Conservation (phyloP, 1,140 invertebrate genomes). For the Aricia agestis region DNA sequence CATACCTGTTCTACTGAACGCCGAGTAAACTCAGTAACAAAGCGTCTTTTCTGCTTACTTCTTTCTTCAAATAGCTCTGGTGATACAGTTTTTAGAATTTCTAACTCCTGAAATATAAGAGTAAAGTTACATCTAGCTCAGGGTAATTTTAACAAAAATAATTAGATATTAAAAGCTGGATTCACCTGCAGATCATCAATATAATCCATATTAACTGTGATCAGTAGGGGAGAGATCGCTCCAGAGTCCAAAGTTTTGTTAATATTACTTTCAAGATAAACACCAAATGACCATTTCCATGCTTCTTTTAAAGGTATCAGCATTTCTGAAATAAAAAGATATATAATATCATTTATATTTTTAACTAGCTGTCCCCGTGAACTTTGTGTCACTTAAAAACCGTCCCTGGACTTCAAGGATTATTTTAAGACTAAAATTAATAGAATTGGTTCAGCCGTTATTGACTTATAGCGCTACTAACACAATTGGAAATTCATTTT, state of each 20-base stretch:
- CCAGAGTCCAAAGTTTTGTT: conserved; percentile 54
- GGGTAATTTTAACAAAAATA: too few species aligned
- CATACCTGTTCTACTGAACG: conserved; percentile 50
- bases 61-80: conserved; percentile 49
- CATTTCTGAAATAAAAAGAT: conserved; percentile 31
- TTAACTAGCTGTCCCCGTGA: too few species aligned
- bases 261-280: conserved; percentile 37
- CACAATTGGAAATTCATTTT: too few species aligned
- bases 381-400: background rate
- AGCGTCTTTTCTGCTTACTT: conserved; percentile 46
- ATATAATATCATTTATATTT: conserved; percentile 17
- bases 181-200: conserved; percentile 55
- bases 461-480: too few species aligned
- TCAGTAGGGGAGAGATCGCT: conserved; percentile 55
- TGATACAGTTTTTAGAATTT: conserved; percentile 51
- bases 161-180: too few species aligned
- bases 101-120: conserved; percentile 50
- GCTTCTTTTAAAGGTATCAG: conserved; percentile 61
- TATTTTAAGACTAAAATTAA: too few species aligned
- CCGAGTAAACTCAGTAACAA: conserved; percentile 56
- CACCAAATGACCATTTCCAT: conserved; percentile 66
- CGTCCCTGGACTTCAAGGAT: too few species aligned
- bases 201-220: conserved; percentile 61
- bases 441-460: too few species aligned
- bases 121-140: too few species aligned